Percentiles rank a stretch among this genome's conserved stretches.
These are phyloP conservation scores for Vollenhovia emeryi DNA, from an alignment of 1,140 invertebrate species.

Conservation along the genomic window DNA sequence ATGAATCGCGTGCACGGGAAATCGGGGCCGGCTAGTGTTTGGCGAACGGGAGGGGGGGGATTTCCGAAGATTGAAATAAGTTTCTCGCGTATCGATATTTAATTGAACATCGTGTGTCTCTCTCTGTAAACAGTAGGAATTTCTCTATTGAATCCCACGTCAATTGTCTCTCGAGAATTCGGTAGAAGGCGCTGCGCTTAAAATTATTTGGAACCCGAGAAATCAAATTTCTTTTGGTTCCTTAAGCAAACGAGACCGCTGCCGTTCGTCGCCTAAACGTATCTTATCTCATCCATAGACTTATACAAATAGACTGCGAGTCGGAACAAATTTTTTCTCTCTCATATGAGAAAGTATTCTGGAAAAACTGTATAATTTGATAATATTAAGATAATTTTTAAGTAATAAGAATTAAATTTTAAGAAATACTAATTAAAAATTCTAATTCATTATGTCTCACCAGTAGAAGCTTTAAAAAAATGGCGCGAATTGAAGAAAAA, in stretches of 20 bases:
- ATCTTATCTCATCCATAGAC: too few species aligned
- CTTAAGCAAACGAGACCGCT: background rate
- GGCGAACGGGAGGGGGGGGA: background rate
- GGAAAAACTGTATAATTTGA: too few species aligned
- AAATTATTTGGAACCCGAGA: background rate
- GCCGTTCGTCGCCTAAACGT: background rate
- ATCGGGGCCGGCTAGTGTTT: background rate
- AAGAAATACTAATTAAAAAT: too few species aligned
- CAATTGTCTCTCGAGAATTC: background rate
- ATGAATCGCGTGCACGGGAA: conserved; percentile 3
- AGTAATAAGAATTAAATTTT: too few species aligned
- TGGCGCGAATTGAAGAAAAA: too few species aligned
- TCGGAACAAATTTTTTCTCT: too few species aligned
- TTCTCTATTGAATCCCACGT: background rate
- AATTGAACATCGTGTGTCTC: background rate
- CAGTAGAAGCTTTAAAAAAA: too few species aligned
- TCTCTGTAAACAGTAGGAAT: background rate
- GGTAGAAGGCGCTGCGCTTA: background rate
- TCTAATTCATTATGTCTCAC: too few species aligned
- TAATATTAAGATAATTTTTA: too few species aligned
- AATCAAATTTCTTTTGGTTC: background rate
- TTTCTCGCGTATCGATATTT: conserved; percentile 5
- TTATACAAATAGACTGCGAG: too few species aligned
- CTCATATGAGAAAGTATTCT: too few species aligned
- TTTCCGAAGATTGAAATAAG: background rate